phyloP scores from a whole-genome alignment of 2,797 vertebrate genomes.

The Manis pentadactyla region DNA sequence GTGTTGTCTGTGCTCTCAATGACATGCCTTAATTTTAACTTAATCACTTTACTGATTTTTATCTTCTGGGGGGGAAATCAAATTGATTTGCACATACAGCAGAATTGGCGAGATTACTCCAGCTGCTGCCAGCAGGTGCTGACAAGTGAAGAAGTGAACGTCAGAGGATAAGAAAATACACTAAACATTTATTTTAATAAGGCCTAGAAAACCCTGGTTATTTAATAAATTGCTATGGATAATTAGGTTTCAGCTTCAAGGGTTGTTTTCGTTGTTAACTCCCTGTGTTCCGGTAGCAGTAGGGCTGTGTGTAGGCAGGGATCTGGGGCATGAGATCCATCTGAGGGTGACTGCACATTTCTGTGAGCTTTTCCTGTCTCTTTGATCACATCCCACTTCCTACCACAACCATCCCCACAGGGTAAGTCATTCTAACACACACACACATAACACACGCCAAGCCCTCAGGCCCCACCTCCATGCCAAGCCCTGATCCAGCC shows the following conservation, averaged over 20 bases:
- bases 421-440: not conserved
- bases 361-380: not conserved
- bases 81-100: conserved; percentile 74
- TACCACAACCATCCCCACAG: not conserved
- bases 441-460: too few species aligned
- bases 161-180: conserved; percentile 66
- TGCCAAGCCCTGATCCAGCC: too few species aligned
- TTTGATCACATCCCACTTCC: not conserved
- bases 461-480: too few species aligned
- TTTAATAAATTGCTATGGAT: conserved; percentile 70
- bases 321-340: not conserved
- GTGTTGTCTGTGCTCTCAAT: conserved; percentile 37
- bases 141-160: conserved; percentile 51
- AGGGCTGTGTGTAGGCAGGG: not conserved
- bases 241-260: conserved; percentile 67
- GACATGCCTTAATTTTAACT: conserved; percentile 57
- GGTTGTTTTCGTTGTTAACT: conserved; percentile 61
- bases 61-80: conserved; percentile 57
- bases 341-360: not conserved
- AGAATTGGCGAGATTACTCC: conserved; percentile 55
- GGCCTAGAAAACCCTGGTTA: conserved; percentile 58
- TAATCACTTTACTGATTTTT: conserved; percentile 74
- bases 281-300: not conserved
- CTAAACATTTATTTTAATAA: conserved; percentile 68
- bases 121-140: conserved; percentile 69